Evolutionary conservation across 2,888 invertebrate genomes (phyloP), one percentile per base, ranked within the genome.

Genomic region (Gari tellinella): DNA sequence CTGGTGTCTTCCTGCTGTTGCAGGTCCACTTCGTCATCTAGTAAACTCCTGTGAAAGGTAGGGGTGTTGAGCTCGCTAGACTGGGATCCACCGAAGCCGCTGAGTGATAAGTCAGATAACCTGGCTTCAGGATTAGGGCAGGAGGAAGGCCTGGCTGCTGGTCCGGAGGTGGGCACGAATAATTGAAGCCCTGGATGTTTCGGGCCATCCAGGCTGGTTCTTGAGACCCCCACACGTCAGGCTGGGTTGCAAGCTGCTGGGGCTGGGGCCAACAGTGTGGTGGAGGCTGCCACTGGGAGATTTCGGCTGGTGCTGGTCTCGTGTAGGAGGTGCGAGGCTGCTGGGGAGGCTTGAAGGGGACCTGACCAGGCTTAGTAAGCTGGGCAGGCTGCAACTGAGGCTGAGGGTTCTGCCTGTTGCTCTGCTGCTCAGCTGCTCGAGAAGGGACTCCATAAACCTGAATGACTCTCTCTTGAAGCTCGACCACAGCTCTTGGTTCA

Each of bases 61-160:
- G n/a, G n/a, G n/a, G n/a, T n/a, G n/a, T n/a, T n/a, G n/a, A n/a
- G n/a, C n/a, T 40, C 14, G 40, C 40, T 40, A 40, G 40, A 40
- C 40, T 40, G 40, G 10, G 10, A 14, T 40, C 40, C 40, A 40
- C 14, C 14, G 40, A 40, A 40, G 40, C 40, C 40, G 40, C 40
- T 40, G 40, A 40, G 40, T 40, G 40, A 40, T 40, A 40, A 40
- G 40, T 40, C 40, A 40, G 40, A 40, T 40, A 40, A 40, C 40
- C 40, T 40, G 40, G 40, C 40, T 40, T 40, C 40, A 40, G 40
- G 40, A 40, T 40, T 40, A 40, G 40, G 40, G 40, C 40, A 12
- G 40, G 40, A 10, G 10, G 40, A n/a, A n/a, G 10, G 40, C 14
- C 40, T 40, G 40, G 40, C 40, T 40, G 40, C 40, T 40, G 40